Evolutionary conservation across 1,140 invertebrate genomes (phyloP).

Genomic region (Pachyrhynchus sulphureomaculatus): DNA sequence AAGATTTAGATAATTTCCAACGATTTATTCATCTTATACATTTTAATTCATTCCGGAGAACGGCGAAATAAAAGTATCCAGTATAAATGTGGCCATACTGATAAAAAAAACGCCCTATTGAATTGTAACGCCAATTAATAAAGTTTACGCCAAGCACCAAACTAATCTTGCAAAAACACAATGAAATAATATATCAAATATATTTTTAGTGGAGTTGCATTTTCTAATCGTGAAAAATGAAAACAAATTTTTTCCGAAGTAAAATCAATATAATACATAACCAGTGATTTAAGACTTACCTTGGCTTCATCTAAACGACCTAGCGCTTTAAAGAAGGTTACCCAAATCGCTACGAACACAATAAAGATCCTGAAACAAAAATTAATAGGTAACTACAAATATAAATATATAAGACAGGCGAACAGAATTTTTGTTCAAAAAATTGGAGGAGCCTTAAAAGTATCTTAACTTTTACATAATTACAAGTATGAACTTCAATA

Average conservation of each 20-base stretch:
- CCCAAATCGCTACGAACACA: constrained; percentile 99
- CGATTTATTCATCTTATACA: too few species aligned
- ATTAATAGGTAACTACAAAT: too few species aligned
- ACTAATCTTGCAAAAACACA: background rate
- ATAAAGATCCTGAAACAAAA: constrained; percentile 91
- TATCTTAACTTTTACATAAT: too few species aligned
- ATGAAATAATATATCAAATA: constrained; percentile 1
- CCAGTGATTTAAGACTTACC: constrained; percentile 65
- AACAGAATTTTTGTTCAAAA: too few species aligned
- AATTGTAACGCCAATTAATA: background rate
- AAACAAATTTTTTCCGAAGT: constrained; percentile 51
- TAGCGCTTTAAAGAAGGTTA: constrained; percentile 97
- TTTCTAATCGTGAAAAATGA: constrained; percentile 1
- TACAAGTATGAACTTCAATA: too few species aligned
- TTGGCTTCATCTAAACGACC: constrained; percentile 98
- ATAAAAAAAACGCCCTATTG: background rate
- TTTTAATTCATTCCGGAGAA: background rate
- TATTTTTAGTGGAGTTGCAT: too few species aligned
- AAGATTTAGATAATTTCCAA: background rate
- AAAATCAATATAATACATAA: background rate
- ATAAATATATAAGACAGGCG: too few species aligned
- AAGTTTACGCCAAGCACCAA: constrained; percentile 10
- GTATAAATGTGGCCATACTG: too few species aligned
- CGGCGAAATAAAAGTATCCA: background rate
- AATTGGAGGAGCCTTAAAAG: too few species aligned